These are phyloP conservation scores for Ptilorrhoa leucosticta DNA, from an alignment of 2,113 vertebrate species.

Conservation along the genomic window DNA sequence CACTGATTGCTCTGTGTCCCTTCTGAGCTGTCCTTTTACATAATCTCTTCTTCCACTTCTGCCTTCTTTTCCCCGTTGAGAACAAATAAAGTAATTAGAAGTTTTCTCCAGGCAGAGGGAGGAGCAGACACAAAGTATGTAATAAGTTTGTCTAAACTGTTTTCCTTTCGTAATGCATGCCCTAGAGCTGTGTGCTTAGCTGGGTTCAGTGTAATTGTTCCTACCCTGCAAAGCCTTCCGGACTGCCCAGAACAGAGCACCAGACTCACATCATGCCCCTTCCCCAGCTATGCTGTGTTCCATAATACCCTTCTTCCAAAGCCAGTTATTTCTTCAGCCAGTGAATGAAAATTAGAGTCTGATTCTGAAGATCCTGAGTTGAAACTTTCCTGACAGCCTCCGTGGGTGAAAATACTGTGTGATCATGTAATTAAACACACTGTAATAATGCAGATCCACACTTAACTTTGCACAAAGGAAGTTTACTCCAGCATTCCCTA, in stretches of 20 bases:
- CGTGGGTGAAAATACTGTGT: neutral
- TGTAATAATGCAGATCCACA: neutral
- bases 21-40: neutral
- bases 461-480: neutral
- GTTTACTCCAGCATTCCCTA: neutral
- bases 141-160: conserved; percentile 46
- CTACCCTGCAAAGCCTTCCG: neutral
- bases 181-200: conserved; percentile 52
- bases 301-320: neutral
- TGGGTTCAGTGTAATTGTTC: conserved; percentile 10
- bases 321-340: neutral
- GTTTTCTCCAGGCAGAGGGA: conserved; percentile 45
- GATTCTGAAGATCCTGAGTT: neutral
- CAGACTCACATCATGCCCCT: neutral
- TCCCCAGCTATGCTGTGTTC: neutral
- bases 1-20: neutral
- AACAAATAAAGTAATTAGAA: conserved; percentile 53
- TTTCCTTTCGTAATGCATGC: conserved; percentile 36
- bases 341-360: neutral
- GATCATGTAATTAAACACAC: neutral
- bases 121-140: conserved; percentile 41
- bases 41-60: neutral
- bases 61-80: neutral
- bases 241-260: neutral
- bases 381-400: neutral